phyloP scores from a whole-genome alignment of 2,113 vertebrate genomes.

The Zapus hudsonius region DNA sequence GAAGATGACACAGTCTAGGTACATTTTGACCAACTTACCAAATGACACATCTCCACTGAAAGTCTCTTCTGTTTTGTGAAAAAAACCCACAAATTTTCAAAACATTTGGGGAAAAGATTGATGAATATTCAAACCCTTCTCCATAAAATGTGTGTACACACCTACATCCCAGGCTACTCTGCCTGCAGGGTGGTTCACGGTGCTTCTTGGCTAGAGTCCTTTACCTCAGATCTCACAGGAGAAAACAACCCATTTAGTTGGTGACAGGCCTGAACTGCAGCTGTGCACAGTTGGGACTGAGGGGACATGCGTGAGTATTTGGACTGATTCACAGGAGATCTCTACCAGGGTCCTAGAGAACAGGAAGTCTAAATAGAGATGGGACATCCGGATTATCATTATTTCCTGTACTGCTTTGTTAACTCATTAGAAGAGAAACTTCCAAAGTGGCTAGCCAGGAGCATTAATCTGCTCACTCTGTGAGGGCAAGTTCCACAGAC shows the following conservation, averaged over 20 bases:
- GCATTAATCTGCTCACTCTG: rapidly evolving
- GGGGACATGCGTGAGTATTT: rapidly evolving
- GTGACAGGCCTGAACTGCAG: too few species aligned
- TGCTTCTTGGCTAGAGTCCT: neutral
- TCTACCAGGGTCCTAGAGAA: neutral
- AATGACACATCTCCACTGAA: neutral
- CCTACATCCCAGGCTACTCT: neutral
- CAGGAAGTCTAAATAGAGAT: neutral
- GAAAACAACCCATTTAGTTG: neutral
- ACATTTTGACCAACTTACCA: neutral
- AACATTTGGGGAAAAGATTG: neutral
- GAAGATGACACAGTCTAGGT: neutral
- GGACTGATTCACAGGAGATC: neutral
- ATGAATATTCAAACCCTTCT: neutral
- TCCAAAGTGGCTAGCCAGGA: too few species aligned
- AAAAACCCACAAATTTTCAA: neutral
- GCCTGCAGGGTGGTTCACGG: neutral
- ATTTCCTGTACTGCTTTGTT: neutral
- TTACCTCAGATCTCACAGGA: neutral
- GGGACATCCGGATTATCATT: neutral
- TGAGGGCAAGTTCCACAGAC: too few species aligned
- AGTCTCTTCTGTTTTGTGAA: neutral
- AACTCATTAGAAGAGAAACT: neutral
- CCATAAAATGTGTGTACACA: neutral
- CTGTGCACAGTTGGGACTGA: neutral